Conservation (phyloP, 2,113 vertebrate genomes). For the Prunella himalayana region DNA sequence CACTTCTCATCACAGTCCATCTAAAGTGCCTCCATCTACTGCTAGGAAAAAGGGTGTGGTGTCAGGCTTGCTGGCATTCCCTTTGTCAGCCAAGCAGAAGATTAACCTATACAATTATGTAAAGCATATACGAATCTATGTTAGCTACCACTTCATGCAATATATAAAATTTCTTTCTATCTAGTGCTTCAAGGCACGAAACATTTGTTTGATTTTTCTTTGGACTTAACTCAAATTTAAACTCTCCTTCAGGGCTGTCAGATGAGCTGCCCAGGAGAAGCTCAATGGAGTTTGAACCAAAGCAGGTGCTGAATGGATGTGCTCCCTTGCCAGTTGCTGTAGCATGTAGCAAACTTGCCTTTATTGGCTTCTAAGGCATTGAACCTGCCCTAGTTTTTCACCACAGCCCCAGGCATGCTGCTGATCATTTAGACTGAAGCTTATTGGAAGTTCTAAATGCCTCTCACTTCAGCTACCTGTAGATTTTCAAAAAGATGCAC, state of each 20-base stretch:
- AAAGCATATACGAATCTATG: not conserved
- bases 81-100: not conserved
- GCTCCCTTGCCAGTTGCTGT: not conserved
- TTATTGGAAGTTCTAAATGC: not conserved
- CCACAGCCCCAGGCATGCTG: not conserved
- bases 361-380: not conserved
- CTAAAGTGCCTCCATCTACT: not conserved
- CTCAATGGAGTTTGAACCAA: not conserved
- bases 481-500: not conserved
- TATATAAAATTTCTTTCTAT: not conserved
- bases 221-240: not conserved
- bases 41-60: not conserved
- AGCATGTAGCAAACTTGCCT: not conserved
- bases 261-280: not conserved
- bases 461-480: not conserved
- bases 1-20: not conserved
- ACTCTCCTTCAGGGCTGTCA: not conserved
- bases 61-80: not conserved
- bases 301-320: conserved; percentile 10
- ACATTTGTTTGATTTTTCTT: not conserved
- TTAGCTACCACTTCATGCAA: not conserved
- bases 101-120: not conserved
- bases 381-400: not conserved
- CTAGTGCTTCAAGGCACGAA: not conserved
- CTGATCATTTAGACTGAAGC: not conserved